Percentiles rank a stretch among this genome's conserved stretches.
Evolutionary conservation across 1,140 invertebrate species (phyloP).

Genomic region (Cherax destructor): DNA sequence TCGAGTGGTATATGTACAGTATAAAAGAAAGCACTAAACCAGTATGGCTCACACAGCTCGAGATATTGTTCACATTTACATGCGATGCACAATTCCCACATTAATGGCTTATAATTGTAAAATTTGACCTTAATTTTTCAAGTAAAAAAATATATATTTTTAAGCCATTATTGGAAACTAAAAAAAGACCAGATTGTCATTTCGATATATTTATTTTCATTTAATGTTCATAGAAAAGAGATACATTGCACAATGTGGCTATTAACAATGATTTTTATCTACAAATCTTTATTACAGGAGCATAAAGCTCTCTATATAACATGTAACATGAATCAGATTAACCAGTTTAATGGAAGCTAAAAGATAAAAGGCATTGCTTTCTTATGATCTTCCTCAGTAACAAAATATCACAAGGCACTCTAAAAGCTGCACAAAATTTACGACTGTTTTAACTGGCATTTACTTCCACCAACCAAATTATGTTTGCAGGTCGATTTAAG

Average conservation of each 20-base stretch:
- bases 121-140: no score
- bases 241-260: background rate
- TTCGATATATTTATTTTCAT: no score
- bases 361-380: background rate
- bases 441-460: background rate
- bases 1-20: no score
- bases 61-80: no score
- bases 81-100: no score
- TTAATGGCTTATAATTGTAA: no score
- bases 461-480: background rate
- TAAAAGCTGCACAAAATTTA: background rate
- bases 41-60: no score
- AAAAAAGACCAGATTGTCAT: no score
- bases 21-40: no score
- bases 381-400: background rate
- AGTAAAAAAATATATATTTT: no score
- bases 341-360: background rate
- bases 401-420: background rate
- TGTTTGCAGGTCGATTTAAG: background rate
- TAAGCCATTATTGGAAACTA: no score
- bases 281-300: constrained; percentile 16
- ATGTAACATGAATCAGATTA: background rate
- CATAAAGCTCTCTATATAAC: constrained; percentile 4
- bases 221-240: no score
- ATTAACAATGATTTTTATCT: constrained; percentile 21